phyloP scores from a whole-genome alignment of 1,140 invertebrate genomes.

The Cydia strobilella region DNA sequence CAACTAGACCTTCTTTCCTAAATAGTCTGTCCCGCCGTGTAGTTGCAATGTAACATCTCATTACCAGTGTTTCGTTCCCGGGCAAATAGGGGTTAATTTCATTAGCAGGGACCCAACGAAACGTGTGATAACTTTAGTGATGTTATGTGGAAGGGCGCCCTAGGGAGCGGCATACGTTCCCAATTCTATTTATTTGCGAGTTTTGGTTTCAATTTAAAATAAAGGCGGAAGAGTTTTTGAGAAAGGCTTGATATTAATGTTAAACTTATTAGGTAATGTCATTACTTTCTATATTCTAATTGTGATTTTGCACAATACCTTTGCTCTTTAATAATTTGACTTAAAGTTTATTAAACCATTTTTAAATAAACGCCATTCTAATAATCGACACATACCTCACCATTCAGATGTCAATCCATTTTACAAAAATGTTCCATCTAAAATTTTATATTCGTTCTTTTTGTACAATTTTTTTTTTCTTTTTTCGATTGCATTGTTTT shows the following conservation, averaged over 20 bases:
- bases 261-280: background rate
- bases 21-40: slow-evolving; percentile 54
- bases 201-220: slow-evolving; percentile 20
- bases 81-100: slow-evolving; percentile 76
- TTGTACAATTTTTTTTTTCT: too few relatives aligned
- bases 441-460: too few relatives aligned
- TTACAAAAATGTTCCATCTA: too few relatives aligned
- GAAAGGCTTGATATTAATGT: background rate
- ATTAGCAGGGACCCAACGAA: slow-evolving; percentile 76
- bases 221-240: background rate
- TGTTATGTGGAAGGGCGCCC: slow-evolving; percentile 68
- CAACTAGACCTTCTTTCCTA: slow-evolving; percentile 48
- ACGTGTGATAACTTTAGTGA: slow-evolving; percentile 79
- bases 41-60: slow-evolving; percentile 72
- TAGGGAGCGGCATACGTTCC: slow-evolving; percentile 46
- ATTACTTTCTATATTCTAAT: too few relatives aligned
- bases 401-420: too few relatives aligned
- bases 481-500: too few relatives aligned
- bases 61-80: slow-evolving; percentile 64
- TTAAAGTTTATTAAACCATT: too few relatives aligned
- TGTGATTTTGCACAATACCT: too few relatives aligned
- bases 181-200: slow-evolving; percentile 18
- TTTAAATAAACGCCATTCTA: too few relatives aligned
- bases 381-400: too few relatives aligned
- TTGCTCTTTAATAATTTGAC: too few relatives aligned